These are phyloP conservation scores for Drosophila melanogaster DNA, from an alignment of 1,140 invertebrate species.

Conservation along the genomic window DNA sequence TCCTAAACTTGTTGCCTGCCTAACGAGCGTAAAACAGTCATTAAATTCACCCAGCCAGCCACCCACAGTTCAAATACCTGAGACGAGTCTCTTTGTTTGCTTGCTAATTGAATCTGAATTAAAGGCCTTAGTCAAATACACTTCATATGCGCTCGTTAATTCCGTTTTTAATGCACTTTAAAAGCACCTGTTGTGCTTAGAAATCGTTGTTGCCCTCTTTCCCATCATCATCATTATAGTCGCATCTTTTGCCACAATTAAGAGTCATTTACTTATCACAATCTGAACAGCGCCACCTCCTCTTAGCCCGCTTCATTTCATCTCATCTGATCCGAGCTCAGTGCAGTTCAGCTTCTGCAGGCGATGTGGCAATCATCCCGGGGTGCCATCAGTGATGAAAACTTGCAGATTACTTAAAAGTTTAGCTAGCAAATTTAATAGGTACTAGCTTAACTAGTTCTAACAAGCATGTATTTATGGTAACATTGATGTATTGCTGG, in stretches of 20 bases:
- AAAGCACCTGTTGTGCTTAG: constrained; percentile 61
- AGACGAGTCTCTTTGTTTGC: constrained; percentile 4
- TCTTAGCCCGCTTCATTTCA: not conserved
- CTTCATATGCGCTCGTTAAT: constrained; percentile 29
- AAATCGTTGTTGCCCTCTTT: constrained; percentile 1
- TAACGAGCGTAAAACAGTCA: constrained; percentile 20
- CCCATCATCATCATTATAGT: constrained; percentile 36
- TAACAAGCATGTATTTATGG: too few relatives aligned
- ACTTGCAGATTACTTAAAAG: not conserved
- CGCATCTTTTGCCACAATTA: constrained; percentile 51
- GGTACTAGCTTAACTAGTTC: not conserved
- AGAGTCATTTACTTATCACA: constrained; percentile 68
- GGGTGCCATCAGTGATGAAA: constrained; percentile 16
- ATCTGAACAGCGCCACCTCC: constrained; percentile 29
- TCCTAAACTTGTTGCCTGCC: constrained; percentile 27
- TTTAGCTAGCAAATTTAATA: not conserved
- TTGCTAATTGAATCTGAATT: constrained; percentile 38
- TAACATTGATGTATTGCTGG: too few relatives aligned
- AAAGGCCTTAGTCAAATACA: constrained; percentile 12
- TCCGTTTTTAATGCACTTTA: constrained; percentile 23
- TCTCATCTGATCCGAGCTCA: constrained; percentile 27
- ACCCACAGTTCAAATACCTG: constrained; percentile 2
- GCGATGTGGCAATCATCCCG: constrained; percentile 22
- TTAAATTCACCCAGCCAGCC: constrained; percentile 13
- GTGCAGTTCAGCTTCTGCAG: constrained; percentile 17